phyloP scores from a whole-genome alignment of 2,888 invertebrate species.

The Loripinus fragilis region DNA sequence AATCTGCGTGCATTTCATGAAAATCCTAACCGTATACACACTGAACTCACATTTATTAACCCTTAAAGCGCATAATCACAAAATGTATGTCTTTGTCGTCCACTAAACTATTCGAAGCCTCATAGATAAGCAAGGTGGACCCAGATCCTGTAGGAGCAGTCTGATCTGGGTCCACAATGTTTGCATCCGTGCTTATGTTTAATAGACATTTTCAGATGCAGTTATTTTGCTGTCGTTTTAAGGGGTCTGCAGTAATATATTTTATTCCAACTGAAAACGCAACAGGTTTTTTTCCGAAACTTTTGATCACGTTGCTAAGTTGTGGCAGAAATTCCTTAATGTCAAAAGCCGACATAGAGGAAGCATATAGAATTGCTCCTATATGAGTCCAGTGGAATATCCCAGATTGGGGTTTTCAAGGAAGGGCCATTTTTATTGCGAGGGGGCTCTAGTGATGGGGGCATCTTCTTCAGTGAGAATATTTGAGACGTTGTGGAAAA shows the following conservation, averaged over 20 bases:
- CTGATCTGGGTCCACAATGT: too few species aligned
- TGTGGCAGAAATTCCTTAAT: constrained; percentile 34
- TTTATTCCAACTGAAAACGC: not conserved
- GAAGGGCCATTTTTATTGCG: constrained; percentile 35
- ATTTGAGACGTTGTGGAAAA: constrained; percentile 28
- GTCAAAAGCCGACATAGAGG: constrained; percentile 56
- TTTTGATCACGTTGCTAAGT: constrained; percentile 24
- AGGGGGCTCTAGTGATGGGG: constrained; percentile 28
- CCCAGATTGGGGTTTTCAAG: constrained; percentile 48
- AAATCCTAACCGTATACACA: too few species aligned
- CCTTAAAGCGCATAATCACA: too few species aligned
- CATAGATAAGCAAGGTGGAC: too few species aligned
- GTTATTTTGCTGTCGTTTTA: constrained; percentile 29
- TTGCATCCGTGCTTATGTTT: too few species aligned
- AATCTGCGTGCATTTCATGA: too few species aligned
- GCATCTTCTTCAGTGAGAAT: constrained; percentile 22
- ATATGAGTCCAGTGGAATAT: constrained; percentile 44
- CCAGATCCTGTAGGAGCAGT: too few species aligned
- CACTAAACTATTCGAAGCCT: too few species aligned
- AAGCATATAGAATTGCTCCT: constrained; percentile 54
- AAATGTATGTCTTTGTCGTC: too few species aligned
- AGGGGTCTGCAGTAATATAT: not conserved
- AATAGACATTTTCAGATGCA: too few species aligned
- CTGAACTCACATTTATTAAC: too few species aligned
- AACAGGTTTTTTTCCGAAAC: constrained; percentile 14